Evolutionary conservation across 2,888 invertebrate genomes (phyloP).

Genomic region (Halocaridina rubra): DNA sequence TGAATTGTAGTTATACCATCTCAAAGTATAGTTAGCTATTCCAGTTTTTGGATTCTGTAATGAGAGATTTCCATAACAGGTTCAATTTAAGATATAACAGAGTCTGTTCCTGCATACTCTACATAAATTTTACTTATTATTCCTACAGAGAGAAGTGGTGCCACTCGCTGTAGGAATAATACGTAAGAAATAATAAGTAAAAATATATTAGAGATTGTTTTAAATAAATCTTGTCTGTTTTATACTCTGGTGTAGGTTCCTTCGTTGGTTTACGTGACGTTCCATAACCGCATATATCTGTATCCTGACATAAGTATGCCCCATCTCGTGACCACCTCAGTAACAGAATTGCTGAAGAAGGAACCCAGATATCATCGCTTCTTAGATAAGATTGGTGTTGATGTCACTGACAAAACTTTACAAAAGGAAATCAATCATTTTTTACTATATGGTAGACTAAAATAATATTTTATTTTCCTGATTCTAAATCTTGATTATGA

Average conservation of each 20-base stretch:
- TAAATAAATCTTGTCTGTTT: neutral
- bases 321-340: conserved; percentile 3
- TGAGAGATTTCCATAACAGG: too few relatives aligned
- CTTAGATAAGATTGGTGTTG: neutral
- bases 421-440: conserved; percentile 20
- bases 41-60: too few relatives aligned
- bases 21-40: too few relatives aligned
- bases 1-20: too few relatives aligned
- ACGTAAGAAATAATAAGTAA: too few relatives aligned
- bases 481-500: neutral
- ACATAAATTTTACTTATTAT: too few relatives aligned
- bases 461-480: neutral
- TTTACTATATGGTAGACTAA: conserved; percentile 4
- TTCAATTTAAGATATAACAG: too few relatives aligned
- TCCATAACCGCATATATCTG: conserved; percentile 21
- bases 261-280: conserved; percentile 13
- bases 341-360: conserved; percentile 3
- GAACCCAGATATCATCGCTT: neutral
- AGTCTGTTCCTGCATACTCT: too few relatives aligned
- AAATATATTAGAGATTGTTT: neutral
- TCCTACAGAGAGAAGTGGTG: too few relatives aligned
- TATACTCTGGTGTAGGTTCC: neutral
- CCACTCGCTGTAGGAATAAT: too few relatives aligned
- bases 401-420: neutral
- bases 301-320: conserved; percentile 16